A percentile compares a stretch with the other conserved stretches of the same genome.
These are phyloP conservation scores for Chymomyza caudatula DNA, from an alignment of 2,888 invertebrate genomes.

Conservation along the genomic window DNA sequence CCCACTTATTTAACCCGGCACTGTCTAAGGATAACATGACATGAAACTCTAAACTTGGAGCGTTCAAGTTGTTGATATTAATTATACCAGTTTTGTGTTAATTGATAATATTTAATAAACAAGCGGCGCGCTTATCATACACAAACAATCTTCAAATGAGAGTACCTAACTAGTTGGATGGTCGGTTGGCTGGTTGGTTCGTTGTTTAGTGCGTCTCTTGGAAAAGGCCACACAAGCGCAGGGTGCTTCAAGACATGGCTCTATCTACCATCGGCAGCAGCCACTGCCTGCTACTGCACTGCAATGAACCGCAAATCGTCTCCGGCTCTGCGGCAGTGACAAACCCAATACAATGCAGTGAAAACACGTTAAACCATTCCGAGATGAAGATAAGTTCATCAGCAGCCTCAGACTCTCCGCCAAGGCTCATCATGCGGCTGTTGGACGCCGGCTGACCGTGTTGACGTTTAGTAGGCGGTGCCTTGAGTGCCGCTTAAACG, in stretches of 20 bases:
- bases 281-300: conserved; percentile 10
- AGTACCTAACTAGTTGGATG: conserved; percentile 4
- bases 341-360: conserved; percentile 18
- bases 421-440: background rate
- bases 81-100: conserved; percentile 37
- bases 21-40: conserved; percentile 5
- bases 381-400: conserved; percentile 67
- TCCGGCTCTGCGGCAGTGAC: conserved; percentile 24
- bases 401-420: conserved; percentile 7
- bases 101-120: conserved; percentile 70
- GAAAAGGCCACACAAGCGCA: conserved; percentile 22
- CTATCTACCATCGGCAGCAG: conserved; percentile 43
- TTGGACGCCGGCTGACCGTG: conserved; percentile 27
- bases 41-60: conserved; percentile 49
- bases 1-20: no score
- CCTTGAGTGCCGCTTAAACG: conserved; percentile 62
- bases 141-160: background rate
- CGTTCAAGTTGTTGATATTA: conserved; percentile 5
- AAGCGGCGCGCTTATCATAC: conserved; percentile 37
- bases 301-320: conserved; percentile 39
- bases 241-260: conserved; percentile 43
- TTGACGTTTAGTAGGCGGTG: conserved; percentile 71
- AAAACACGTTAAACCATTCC: conserved; percentile 47
- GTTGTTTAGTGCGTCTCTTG: background rate
- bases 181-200: background rate